Evolutionary conservation across 2,797 vertebrate genomes (phyloP).

Genomic region (Chaenodraco wilsoni): DNA sequence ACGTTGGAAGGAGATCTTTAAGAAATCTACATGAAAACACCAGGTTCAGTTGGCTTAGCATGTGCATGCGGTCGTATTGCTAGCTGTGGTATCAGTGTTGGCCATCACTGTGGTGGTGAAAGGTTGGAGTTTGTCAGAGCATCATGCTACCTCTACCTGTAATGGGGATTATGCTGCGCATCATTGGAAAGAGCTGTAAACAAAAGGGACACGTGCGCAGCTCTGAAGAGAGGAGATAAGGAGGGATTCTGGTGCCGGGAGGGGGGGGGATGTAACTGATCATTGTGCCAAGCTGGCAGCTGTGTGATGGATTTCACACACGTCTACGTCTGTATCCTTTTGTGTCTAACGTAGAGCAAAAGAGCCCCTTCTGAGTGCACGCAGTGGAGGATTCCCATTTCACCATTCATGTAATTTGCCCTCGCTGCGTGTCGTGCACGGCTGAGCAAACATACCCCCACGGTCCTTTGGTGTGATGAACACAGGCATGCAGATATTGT

Average conservation of each 20-base stretch:
- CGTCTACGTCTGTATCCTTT: slow-evolving; percentile 55
- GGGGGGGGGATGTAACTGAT: slow-evolving; percentile 40
- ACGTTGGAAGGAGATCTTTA: not conserved
- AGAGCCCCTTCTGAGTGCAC: slow-evolving; percentile 35
- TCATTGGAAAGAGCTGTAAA: slow-evolving; percentile 59
- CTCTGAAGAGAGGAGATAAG: slow-evolving; percentile 72
- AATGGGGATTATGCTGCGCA: slow-evolving; percentile 49
- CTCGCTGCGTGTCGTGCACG: slow-evolving; percentile 42
- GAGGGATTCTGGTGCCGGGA: slow-evolving; percentile 36
- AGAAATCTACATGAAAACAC: not conserved
- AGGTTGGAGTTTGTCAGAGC: slow-evolving; percentile 21
- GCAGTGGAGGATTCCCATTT: slow-evolving; percentile 42
- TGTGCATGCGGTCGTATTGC: not conserved
- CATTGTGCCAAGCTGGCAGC: slow-evolving; percentile 60
- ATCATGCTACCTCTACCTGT: slow-evolving; percentile 61
- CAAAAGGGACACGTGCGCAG: slow-evolving; percentile 58
- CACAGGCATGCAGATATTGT: slow-evolving; percentile 60
- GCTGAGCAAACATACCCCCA: slow-evolving; percentile 59
- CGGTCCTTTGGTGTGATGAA: slow-evolving; percentile 33
- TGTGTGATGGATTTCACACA: slow-evolving; percentile 72
- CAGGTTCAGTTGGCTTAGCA: not conserved
- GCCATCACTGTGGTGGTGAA: slow-evolving; percentile 36
- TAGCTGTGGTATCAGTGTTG: slow-evolving; percentile 19
- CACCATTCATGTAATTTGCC: slow-evolving; percentile 57
- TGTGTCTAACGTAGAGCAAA: slow-evolving; percentile 54